Conservation (phyloP, 2,888 invertebrate genomes). For the Axea sp. region DNA sequence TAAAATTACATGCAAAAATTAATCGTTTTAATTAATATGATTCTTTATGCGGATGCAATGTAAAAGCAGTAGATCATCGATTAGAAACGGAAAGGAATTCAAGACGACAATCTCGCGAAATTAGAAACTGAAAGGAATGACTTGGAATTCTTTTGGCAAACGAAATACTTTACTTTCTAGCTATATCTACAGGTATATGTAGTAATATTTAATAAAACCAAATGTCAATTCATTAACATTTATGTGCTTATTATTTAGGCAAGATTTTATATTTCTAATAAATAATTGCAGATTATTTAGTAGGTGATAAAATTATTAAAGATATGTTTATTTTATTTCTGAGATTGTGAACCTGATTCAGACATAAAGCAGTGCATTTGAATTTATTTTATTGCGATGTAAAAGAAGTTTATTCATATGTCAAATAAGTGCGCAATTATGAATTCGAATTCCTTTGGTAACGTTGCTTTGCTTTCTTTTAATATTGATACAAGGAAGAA, state of each 20-base stretch:
- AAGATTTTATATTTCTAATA: no score
- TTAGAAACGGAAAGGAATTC: slow-evolving; percentile 44
- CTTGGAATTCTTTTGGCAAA: slow-evolving; percentile 53
- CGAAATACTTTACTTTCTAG: slow-evolving; percentile 44
- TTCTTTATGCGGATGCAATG: slow-evolving; percentile 9
- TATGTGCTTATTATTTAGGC: slow-evolving; percentile 1
- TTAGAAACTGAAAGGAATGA: slow-evolving; percentile 57
- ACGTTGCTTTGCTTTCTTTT: slow-evolving; percentile 45
- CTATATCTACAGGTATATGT: slow-evolving; percentile 7
- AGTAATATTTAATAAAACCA: slow-evolving; percentile 27
- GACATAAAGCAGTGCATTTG: slow-evolving; percentile 3
- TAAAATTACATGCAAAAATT: slow-evolving; percentile 2
- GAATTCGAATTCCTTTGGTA: slow-evolving; percentile 32
- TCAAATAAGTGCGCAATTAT: slow-evolving; percentile 30
- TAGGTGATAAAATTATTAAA: no score
- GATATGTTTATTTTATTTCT: no score
- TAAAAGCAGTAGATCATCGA: slow-evolving; percentile 31
- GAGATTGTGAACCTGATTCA: neutral
- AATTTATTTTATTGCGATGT: slow-evolving; percentile 3
- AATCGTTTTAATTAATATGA: slow-evolving; percentile 5
- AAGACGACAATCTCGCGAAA: slow-evolving; percentile 33
- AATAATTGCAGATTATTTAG: no score
- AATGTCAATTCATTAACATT: slow-evolving; percentile 1
- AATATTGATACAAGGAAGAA: slow-evolving; percentile 42
- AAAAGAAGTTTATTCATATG: slow-evolving; percentile 10